phyloP scores from a whole-genome alignment of 2,797 vertebrate species.

The Microctenopoma stevenorrisi region DNA sequence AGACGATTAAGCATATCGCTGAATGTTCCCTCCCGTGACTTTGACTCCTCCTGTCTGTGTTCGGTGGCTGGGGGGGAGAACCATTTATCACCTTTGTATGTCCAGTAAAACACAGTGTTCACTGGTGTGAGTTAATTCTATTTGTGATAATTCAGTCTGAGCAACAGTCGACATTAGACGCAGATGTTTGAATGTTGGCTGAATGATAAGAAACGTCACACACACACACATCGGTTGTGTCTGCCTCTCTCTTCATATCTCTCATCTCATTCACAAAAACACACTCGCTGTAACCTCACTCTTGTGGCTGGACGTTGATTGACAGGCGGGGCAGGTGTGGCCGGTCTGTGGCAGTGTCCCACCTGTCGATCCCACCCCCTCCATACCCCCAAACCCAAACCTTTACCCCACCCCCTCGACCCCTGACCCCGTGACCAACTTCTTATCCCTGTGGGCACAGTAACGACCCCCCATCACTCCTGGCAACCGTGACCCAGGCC shows the following conservation, averaged over 20 bases:
- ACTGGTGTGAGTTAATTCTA: too few species aligned
- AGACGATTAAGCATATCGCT: too few species aligned
- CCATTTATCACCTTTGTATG: too few species aligned
- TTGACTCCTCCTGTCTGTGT: too few species aligned
- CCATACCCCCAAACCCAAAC: conserved; percentile 36
- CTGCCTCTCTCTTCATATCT: background rate
- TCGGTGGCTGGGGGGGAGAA: too few species aligned
- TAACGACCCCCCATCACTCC: conserved; percentile 60
- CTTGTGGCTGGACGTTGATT: conserved; percentile 73
- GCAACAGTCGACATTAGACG: too few species aligned
- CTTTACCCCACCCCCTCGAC: conserved; percentile 63
- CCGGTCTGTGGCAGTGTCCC: conserved; percentile 67
- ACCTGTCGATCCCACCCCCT: conserved; percentile 82
- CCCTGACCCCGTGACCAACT: conserved; percentile 87
- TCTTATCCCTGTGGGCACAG: conserved; percentile 75
- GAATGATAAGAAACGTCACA: background rate
- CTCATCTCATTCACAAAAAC: conserved; percentile 46
- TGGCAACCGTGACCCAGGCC: conserved; percentile 65
- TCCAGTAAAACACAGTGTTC: too few species aligned
- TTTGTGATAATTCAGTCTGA: too few species aligned
- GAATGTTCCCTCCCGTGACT: too few species aligned
- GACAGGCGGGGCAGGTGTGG: conserved; percentile 86
- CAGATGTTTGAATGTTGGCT: too few species aligned
- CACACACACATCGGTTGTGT: background rate
- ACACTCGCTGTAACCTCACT: conserved; percentile 46